phyloP scores from a whole-genome alignment of 2,888 invertebrate genomes.

The Machimus atricapillus region DNA sequence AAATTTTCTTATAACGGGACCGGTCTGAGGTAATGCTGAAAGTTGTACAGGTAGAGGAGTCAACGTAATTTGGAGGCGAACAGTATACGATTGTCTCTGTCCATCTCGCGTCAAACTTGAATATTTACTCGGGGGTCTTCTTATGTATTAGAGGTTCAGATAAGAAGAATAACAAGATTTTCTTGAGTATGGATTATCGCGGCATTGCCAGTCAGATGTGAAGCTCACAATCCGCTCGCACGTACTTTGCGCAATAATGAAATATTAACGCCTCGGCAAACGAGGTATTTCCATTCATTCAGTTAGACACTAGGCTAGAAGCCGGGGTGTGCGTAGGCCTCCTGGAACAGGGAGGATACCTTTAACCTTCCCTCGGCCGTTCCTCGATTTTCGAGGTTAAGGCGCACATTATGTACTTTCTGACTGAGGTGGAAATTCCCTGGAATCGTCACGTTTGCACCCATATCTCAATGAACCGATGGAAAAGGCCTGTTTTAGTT shows the following conservation, averaged over 20 bases:
- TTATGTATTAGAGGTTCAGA: not conserved
- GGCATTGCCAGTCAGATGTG: not conserved
- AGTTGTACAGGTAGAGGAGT: slow-evolving; percentile 30
- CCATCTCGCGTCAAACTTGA: slow-evolving; percentile 11
- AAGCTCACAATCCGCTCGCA: not conserved
- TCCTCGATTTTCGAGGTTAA: not conserved
- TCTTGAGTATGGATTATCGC: not conserved
- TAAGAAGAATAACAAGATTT: slow-evolving; percentile 29
- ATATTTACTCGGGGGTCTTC: slow-evolving; percentile 10
- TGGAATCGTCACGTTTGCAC: not conserved
- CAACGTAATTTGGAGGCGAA: slow-evolving; percentile 19
- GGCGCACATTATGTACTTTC: not conserved
- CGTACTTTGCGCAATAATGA: slow-evolving; percentile 22
- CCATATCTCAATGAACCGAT: not conserved
- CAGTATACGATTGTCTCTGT: not conserved
- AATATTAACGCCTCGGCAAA: slow-evolving; percentile 1
- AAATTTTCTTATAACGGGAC: slow-evolving; percentile 41
- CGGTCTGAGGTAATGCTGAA: slow-evolving; percentile 39
- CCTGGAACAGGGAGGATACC: not conserved
- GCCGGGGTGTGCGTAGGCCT: not conserved
- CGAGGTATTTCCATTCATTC: not conserved
- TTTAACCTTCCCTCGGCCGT: not conserved
- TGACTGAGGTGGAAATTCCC: not conserved
- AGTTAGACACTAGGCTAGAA: not conserved
- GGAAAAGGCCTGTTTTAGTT: not conserved